A percentile compares a stretch with the other conserved stretches of the same genome.
These are phyloP conservation scores for Drosophila antonietae DNA, from an alignment of 2,888 invertebrate genomes.

Conservation along the genomic window DNA sequence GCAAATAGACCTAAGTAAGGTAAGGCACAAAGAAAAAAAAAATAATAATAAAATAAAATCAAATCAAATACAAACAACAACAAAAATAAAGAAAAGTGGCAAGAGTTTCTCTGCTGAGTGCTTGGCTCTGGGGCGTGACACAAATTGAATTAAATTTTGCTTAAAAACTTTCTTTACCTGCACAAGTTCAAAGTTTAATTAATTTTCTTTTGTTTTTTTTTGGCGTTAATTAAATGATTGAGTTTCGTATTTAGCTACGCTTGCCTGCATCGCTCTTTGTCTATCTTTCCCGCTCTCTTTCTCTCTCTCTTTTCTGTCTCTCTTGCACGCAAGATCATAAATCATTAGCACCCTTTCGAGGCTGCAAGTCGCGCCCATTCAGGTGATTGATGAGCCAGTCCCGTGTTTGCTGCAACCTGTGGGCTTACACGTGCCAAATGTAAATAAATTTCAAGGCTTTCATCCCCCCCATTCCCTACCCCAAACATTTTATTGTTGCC, in stretches of 20 bases:
- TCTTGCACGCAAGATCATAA: constrained; percentile 52
- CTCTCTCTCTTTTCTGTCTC: background rate
- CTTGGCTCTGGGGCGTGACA: constrained; percentile 45
- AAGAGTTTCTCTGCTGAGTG: background rate
- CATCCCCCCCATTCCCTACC: background rate
- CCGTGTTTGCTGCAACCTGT: constrained; percentile 44
- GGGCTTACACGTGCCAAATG: constrained; percentile 55
- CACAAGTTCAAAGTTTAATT: constrained; percentile 75
- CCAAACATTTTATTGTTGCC: constrained; percentile 12
- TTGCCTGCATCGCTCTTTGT: constrained; percentile 25
- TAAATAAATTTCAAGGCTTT: constrained; percentile 43
- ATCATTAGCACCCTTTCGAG: constrained; percentile 71
- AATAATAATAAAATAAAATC: too few relatives aligned
- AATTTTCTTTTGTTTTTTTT: constrained; percentile 79
- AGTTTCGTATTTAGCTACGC: constrained; percentile 73
- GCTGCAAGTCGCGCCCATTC: constrained; percentile 47
- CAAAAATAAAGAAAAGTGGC: background rate
- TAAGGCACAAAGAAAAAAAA: background rate
- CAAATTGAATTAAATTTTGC: constrained; percentile 77
- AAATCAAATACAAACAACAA: too few relatives aligned
- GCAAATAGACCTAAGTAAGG: constrained; percentile 19
- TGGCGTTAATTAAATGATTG: constrained; percentile 75
- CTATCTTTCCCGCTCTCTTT: background rate
- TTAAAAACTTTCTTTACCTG: constrained; percentile 52
- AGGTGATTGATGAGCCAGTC: constrained; percentile 69